Evolutionary conservation across 2,113 vertebrate species (phyloP).

Genomic region (Peromyscus polionotus): DNA sequence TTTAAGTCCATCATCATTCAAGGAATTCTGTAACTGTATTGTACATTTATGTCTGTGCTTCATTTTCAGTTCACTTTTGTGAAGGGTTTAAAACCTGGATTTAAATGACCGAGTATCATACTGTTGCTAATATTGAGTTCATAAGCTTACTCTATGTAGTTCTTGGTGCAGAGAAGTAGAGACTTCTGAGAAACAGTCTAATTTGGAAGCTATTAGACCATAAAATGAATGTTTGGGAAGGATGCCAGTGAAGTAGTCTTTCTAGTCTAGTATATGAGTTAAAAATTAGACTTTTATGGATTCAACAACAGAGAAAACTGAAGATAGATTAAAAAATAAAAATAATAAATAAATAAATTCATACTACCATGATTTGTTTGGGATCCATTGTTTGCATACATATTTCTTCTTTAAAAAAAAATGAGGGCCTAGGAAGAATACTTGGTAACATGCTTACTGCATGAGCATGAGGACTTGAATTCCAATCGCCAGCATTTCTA

Average conservation of each 20-base stretch:
- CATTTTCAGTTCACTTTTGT: not conserved
- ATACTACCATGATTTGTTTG: not conserved
- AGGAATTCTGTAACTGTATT: not conserved
- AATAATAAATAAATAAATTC: not conserved
- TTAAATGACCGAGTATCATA: not conserved
- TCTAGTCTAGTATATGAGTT: not conserved
- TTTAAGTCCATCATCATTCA: not conserved
- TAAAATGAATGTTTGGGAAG: not conserved
- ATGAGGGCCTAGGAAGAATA: not conserved
- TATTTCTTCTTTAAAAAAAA: not conserved
- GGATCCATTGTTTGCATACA: not conserved
- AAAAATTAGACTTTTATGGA: not conserved
- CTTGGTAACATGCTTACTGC: not conserved
- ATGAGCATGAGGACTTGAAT: not conserved
- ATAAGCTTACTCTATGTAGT: accelerated
- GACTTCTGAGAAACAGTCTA: not conserved
- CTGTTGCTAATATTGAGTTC: not conserved
- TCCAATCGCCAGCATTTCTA: not conserved
- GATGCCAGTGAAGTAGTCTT: not conserved
- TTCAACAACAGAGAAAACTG: not conserved
- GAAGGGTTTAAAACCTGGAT: not conserved
- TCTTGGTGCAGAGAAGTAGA: not conserved
- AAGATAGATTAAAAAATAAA: accelerated
- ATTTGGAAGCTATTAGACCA: accelerated
- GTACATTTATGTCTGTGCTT: not conserved